Percentiles rank a stretch among this genome's conserved stretches.
Conservation (phyloP, 2,113 vertebrate species). For the Bombycilla garrulus region DNA sequence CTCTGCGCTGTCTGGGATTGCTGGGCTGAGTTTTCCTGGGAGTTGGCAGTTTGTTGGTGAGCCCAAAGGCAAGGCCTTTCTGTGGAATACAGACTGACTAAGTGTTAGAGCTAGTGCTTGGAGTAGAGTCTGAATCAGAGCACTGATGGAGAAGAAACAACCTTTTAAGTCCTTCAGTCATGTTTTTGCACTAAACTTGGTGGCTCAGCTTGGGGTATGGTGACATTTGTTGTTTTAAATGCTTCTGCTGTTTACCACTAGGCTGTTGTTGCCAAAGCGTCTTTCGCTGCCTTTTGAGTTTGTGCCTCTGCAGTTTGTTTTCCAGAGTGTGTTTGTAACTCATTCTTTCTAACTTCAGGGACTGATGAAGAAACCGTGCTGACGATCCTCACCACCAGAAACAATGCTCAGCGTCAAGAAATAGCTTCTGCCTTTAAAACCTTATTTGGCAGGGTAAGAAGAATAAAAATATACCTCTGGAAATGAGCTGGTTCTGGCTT, state of each 20-base stretch:
- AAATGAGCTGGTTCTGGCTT: neutral
- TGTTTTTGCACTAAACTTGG: neutral
- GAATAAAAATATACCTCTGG: neutral
- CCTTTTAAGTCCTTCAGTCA: rapidly evolving
- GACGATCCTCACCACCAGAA: constrained; percentile 83
- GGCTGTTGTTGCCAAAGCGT: neutral
- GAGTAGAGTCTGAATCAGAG: neutral
- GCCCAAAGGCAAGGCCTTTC: neutral
- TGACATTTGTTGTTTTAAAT: neutral
- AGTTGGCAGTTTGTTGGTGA: neutral
- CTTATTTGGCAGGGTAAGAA: constrained; percentile 86
- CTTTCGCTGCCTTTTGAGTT: neutral
- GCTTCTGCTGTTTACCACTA: neutral
- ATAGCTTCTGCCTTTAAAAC: constrained; percentile 87
- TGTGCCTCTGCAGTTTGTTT: neutral
- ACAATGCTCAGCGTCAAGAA: constrained; percentile 89
- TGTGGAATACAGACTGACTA: neutral
- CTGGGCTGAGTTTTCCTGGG: neutral
- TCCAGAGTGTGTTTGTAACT: neutral
- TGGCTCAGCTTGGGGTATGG: neutral
- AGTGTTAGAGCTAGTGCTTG: neutral
- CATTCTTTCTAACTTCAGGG: constrained; percentile 72
- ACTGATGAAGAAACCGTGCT: constrained; percentile 89
- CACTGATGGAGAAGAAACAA: neutral
- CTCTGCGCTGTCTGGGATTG: neutral